Percentiles rank a stretch among this genome's conserved stretches.
Evolutionary conservation across 1,140 invertebrate genomes (phyloP).

Genomic region (Dreissena polymorpha): DNA sequence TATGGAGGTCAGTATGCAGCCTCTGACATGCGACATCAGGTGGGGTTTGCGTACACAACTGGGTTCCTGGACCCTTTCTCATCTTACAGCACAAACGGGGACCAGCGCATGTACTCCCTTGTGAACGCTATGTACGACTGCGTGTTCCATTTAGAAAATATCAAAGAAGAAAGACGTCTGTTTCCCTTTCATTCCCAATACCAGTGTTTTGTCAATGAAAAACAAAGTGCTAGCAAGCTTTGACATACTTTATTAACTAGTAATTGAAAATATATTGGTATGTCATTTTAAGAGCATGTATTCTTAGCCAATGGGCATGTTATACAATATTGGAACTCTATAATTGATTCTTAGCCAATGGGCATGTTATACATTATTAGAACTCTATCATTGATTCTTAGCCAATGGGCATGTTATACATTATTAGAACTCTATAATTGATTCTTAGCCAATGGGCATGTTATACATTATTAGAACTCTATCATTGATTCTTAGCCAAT

Average conservation of each 20-base stretch:
- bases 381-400: too few species aligned
- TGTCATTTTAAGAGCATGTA: too few species aligned
- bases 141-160: constrained; percentile 39
- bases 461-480: too few species aligned
- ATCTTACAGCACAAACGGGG: constrained; percentile 37
- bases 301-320: too few species aligned
- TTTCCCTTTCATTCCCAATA: constrained; percentile 43
- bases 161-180: constrained; percentile 29
- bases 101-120: constrained; percentile 51
- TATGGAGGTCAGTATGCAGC: constrained; percentile 51
- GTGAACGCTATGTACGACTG: constrained; percentile 42
- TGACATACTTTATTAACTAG: background rate
- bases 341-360: too few species aligned
- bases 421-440: too few species aligned
- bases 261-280: too few species aligned
- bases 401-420: too few species aligned
- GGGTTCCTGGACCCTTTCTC: constrained; percentile 42
- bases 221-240: constrained; percentile 11
- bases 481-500: too few species aligned
- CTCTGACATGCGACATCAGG: constrained; percentile 34
- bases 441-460: too few species aligned
- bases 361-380: too few species aligned
- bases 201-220: constrained; percentile 19
- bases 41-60: constrained; percentile 55
- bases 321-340: too few species aligned